These are phyloP conservation scores for Willowsia nigromaculata DNA, from an alignment of 2,888 invertebrate species.

Conservation along the genomic window DNA sequence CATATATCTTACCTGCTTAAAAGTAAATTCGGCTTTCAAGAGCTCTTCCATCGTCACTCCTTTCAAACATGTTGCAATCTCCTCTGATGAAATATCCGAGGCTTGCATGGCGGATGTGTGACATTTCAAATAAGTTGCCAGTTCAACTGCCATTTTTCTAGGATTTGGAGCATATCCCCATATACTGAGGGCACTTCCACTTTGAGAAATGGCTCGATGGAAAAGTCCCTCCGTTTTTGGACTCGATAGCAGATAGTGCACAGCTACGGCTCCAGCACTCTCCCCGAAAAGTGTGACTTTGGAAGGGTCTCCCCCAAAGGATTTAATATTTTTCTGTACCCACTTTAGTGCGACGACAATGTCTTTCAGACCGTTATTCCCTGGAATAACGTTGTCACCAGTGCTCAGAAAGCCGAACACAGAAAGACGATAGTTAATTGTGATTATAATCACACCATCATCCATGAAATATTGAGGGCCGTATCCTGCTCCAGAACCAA, in stretches of 20 bases:
- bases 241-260: not conserved
- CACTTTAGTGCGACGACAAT: conserved; percentile 17
- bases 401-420: conserved; percentile 57
- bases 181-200: not conserved
- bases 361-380: conserved; percentile 57
- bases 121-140: conserved; percentile 36
- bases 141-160: not conserved
- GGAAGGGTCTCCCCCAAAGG: conserved; percentile 24
- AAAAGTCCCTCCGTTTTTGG: conserved; percentile 33
- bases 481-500: not conserved
- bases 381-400: conserved; percentile 42
- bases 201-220: conserved; percentile 49
- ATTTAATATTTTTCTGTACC: conserved; percentile 28
- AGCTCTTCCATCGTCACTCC: not conserved
- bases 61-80: conserved; percentile 42
- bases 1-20: not conserved
- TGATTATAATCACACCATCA: conserved; percentile 54
- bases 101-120: not conserved
- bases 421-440: conserved; percentile 56
- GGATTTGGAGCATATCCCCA: not conserved
- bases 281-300: conserved; percentile 38
- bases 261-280: conserved; percentile 4
- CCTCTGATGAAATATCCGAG: conserved; percentile 7
- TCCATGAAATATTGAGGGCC: conserved; percentile 57
- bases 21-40: not conserved